Percentiles rank a stretch among this genome's conserved stretches.
Evolutionary conservation across 1,140 invertebrate genomes (phyloP).

Genomic region (Olivierus martensii): DNA sequence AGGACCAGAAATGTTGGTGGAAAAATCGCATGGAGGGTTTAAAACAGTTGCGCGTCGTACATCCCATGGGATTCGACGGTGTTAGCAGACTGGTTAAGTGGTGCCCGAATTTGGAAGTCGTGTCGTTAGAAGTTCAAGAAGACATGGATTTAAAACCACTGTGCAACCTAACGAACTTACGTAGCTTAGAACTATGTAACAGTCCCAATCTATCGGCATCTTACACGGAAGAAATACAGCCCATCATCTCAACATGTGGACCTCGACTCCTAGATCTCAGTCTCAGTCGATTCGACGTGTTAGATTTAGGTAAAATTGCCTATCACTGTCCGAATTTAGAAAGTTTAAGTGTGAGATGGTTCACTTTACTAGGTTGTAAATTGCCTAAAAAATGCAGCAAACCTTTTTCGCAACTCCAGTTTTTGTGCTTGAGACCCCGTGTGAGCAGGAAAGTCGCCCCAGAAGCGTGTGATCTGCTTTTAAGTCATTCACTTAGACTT

Average conservation of each 20-base stretch:
- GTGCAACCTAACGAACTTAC: conserved; percentile 7
- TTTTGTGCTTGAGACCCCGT: conserved; percentile 18
- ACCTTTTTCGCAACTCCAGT: conserved; percentile 16
- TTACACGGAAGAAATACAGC: conserved; percentile 17
- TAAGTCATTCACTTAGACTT: conserved; percentile 12
- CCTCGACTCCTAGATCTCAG: conserved; percentile 11
- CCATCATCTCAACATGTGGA: conserved; percentile 15
- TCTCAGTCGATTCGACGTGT: conserved; percentile 19
- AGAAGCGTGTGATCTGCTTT: conserved; percentile 11
- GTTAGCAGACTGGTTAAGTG: conserved; percentile 10
- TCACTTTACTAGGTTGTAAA: conserved; percentile 15
- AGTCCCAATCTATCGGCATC: conserved; percentile 14
- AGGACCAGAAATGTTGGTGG: conserved; percentile 2
- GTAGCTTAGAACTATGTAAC: conserved; percentile 16
- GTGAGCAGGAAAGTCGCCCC: conserved; percentile 11
- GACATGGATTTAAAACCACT: conserved; percentile 17
- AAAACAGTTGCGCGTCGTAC: conserved; percentile 8
- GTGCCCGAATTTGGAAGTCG: conserved; percentile 16
- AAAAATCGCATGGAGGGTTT: conserved; percentile 2
- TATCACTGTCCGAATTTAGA: conserved; percentile 19
- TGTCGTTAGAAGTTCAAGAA: conserved; percentile 19
- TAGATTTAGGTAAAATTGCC: conserved; percentile 18
- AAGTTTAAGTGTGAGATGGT: conserved; percentile 20
- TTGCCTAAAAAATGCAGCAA: background rate
- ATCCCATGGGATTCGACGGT: conserved; percentile 16